These are phyloP conservation scores for Chloroceryle amazona DNA, from an alignment of 2,797 vertebrate genomes.

Conservation along the genomic window DNA sequence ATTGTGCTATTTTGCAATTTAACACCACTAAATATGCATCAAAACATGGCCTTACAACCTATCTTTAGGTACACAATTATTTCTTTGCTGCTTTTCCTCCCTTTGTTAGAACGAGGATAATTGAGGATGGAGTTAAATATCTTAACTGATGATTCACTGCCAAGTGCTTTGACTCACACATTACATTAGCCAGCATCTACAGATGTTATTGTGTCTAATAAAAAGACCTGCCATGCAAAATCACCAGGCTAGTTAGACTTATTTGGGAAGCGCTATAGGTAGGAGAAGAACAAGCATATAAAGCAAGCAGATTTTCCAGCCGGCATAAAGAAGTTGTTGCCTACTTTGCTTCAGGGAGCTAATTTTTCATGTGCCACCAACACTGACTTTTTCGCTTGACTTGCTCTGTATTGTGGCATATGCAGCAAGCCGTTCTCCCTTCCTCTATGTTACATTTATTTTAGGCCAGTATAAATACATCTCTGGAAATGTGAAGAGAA, in stretches of 20 bases:
- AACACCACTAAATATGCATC: background rate
- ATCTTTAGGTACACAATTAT: background rate
- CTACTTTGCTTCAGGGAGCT: constrained; percentile 63
- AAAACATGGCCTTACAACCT: background rate
- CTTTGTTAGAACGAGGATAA: background rate
- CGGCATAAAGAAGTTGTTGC: background rate
- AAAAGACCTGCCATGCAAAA: background rate
- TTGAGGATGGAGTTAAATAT: background rate
- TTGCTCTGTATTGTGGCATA: constrained; percentile 64
- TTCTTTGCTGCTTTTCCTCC: background rate
- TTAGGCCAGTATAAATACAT: background rate
- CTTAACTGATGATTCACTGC: background rate
- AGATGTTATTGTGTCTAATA: background rate
- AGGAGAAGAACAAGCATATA: background rate
- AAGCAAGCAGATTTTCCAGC: constrained; percentile 27
- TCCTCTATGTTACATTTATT: background rate
- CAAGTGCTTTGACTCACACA: background rate
- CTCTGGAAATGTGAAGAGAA: background rate
- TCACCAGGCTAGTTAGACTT: background rate
- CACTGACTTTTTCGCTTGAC: constrained; percentile 60
- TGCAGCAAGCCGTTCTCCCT: constrained; percentile 40
- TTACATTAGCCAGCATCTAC: background rate
- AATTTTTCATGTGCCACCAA: constrained; percentile 76
- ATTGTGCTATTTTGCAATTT: background rate
- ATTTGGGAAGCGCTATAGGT: background rate